These are phyloP conservation scores for Platalea minor DNA, from an alignment of 2,797 vertebrate species.

Conservation along the genomic window DNA sequence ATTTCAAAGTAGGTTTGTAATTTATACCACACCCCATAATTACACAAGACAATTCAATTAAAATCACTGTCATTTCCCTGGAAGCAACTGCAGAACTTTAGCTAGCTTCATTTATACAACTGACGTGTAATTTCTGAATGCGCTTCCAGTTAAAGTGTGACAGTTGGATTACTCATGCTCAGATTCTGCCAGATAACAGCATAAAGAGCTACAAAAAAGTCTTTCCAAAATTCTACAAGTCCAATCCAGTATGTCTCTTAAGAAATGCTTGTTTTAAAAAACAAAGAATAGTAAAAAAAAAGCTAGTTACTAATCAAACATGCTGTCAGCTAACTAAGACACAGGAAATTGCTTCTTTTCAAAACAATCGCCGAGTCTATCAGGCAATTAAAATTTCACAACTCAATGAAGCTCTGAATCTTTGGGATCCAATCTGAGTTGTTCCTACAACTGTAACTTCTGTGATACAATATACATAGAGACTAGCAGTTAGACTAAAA, in stretches of 20 bases:
- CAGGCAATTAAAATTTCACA: neutral
- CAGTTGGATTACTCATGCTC: conserved; percentile 31
- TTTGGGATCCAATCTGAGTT: neutral
- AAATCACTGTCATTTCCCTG: conserved; percentile 48
- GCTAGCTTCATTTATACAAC: conserved; percentile 25
- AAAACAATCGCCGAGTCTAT: neutral
- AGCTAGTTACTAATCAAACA: neutral
- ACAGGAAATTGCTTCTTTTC: neutral
- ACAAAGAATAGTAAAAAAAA: neutral
- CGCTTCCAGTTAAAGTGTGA: conserved; percentile 26
- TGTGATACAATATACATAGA: neutral
- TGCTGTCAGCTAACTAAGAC: neutral
- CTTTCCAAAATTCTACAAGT: conserved; percentile 15
- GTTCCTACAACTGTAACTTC: neutral
- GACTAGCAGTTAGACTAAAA: neutral
- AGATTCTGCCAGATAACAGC: conserved; percentile 9
- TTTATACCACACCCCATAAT: conserved; percentile 29
- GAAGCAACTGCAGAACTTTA: conserved; percentile 42
- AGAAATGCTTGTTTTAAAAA: neutral
- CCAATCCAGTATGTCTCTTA: conserved; percentile 1
- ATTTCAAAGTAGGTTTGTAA: neutral
- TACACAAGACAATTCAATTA: conserved; percentile 37
- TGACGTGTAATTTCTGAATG: conserved; percentile 39
- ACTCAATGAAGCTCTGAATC: neutral
- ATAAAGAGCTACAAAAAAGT: conserved; percentile 5